phyloP scores from a whole-genome alignment of 2,797 vertebrate species.

The Megalops cyprinoides region DNA sequence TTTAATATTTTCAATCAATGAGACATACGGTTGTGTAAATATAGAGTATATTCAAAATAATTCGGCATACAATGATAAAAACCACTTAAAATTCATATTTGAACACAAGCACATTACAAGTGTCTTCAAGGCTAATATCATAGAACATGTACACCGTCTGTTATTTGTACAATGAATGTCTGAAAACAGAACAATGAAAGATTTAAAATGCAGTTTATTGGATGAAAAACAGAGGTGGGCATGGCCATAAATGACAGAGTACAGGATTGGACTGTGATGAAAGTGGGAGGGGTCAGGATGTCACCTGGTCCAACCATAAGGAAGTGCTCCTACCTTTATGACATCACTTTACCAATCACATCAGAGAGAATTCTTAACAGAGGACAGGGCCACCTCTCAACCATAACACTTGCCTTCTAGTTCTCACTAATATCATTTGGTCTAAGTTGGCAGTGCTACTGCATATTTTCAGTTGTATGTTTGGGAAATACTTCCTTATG shows the following conservation, averaged over 20 bases:
- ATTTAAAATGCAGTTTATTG: constrained; percentile 61
- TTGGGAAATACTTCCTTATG: neutral
- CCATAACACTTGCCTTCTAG: too few species aligned
- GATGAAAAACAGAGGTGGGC: constrained; percentile 34
- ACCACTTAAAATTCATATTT: neutral
- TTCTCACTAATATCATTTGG: too few species aligned
- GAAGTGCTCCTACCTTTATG: neutral
- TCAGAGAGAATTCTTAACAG: neutral
- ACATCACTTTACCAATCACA: neutral
- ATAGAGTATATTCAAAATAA: constrained; percentile 1
- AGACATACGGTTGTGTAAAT: neutral
- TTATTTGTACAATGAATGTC: neutral
- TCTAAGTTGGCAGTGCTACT: too few species aligned
- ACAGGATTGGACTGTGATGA: neutral
- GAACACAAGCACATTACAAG: too few species aligned
- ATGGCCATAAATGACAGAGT: constrained; percentile 38
- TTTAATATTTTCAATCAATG: neutral
- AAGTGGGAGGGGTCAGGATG: neutral
- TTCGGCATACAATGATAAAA: neutral
- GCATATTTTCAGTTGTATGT: too few species aligned
- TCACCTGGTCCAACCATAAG: neutral
- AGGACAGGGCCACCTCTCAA: too few species aligned
- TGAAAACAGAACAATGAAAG: constrained; percentile 19
- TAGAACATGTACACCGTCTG: neutral
- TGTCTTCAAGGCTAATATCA: constrained; percentile 25